These are phyloP conservation scores for Simalia tracyae DNA, from an alignment of 2,797 vertebrate species.

Conservation along the genomic window DNA sequence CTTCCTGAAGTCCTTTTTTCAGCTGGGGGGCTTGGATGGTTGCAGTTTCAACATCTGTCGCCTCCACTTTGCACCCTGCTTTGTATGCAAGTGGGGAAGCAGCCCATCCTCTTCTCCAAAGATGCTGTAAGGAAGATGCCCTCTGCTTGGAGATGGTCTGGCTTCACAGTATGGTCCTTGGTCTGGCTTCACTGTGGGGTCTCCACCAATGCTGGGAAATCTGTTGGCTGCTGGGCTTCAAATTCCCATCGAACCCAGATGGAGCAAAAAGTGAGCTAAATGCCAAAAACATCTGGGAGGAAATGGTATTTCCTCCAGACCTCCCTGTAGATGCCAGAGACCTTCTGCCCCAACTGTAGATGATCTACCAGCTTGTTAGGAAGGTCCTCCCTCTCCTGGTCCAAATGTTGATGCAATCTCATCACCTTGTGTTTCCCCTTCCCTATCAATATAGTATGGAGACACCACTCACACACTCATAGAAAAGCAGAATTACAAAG, in stretches of 20 bases:
- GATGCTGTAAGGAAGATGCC: not conserved
- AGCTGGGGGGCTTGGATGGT: not conserved
- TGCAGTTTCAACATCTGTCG: not conserved
- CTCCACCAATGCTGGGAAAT: not conserved
- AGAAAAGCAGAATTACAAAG: constrained; percentile 86
- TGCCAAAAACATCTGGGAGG: not conserved
- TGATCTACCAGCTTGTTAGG: not conserved
- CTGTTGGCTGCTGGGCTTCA: not conserved
- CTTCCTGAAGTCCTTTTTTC: not conserved
- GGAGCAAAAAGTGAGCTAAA: not conserved
- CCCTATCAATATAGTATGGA: constrained; percentile 79
- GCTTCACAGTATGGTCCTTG: not conserved
- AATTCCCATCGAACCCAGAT: not conserved
- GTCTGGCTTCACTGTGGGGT: not conserved
- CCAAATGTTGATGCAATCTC: not conserved
- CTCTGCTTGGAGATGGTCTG: not conserved
- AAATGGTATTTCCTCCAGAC: not conserved
- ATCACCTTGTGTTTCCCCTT: not conserved
- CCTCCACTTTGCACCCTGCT: not conserved
- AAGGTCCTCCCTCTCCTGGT: not conserved
- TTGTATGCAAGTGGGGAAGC: not conserved
- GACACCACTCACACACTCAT: constrained; percentile 96
- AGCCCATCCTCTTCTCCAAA: no score
- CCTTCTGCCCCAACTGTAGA: not conserved
- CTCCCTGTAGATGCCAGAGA: not conserved